A percentile compares a stretch with the other conserved stretches of the same genome.
phyloP scores from a whole-genome alignment of 2,797 vertebrate genomes.

The Sebastes vulpes region DNA sequence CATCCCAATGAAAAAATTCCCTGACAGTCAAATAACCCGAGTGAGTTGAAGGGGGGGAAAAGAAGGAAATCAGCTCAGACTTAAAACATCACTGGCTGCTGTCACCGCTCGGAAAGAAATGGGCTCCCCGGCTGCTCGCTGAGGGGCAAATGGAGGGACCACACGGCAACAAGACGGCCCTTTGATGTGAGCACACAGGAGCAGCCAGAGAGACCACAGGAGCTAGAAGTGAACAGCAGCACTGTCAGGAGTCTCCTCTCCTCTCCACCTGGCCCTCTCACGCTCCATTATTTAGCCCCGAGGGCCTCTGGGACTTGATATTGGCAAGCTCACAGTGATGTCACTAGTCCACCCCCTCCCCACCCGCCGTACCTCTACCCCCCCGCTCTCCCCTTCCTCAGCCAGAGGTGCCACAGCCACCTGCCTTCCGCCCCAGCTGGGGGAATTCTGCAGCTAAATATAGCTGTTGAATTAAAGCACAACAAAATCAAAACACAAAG shows the following conservation, averaged over 20 bases:
- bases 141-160: slow-evolving; percentile 80
- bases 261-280: slow-evolving; percentile 77
- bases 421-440: slow-evolving; percentile 79
- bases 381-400: background rate
- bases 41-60: slow-evolving; percentile 50
- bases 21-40: slow-evolving; percentile 77
- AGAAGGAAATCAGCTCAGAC: slow-evolving; percentile 60
- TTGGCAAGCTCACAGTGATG: slow-evolving; percentile 80
- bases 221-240: slow-evolving; percentile 51
- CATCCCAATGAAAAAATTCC: slow-evolving; percentile 77
- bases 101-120: slow-evolving; percentile 55
- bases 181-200: slow-evolving; percentile 83
- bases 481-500: slow-evolving; percentile 79
- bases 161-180: slow-evolving; percentile 79
- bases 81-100: slow-evolving; percentile 78
- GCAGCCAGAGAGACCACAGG: slow-evolving; percentile 74
- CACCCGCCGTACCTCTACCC: background rate
- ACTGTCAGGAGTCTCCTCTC: slow-evolving; percentile 57
- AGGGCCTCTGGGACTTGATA: slow-evolving; percentile 61
- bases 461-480: slow-evolving; percentile 74
- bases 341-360: slow-evolving; percentile 59
- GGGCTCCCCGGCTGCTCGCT: slow-evolving; percentile 57
- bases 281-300: slow-evolving; percentile 63
- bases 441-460: slow-evolving; percentile 84
- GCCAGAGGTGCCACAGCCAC: slow-evolving; percentile 74